Percentiles rank a stretch among this genome's conserved stretches.
phyloP scores from a whole-genome alignment of 2,113 vertebrate genomes.

The Willisornis vidua region DNA sequence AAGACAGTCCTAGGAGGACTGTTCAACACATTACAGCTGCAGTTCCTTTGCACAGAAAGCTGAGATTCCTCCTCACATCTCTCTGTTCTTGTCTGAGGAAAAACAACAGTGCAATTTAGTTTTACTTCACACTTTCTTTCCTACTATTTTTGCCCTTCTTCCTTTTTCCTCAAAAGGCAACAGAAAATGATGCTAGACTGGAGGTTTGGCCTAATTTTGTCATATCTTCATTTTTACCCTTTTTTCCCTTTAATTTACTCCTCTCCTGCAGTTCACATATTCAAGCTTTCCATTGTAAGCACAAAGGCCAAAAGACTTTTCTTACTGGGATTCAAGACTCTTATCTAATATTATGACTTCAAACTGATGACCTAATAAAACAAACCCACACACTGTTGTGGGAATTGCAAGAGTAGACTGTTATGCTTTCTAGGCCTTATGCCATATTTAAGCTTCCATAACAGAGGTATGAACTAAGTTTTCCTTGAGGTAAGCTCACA shows the following conservation, averaged over 20 bases:
- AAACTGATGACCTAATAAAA: conserved; percentile 28
- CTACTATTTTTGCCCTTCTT: not conserved
- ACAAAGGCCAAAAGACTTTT: not conserved
- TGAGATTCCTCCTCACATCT: not conserved
- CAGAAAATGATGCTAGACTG: not conserved
- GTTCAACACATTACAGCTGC: not conserved
- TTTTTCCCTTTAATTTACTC: not conserved
- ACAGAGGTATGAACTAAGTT: not conserved
- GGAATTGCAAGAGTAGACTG: not conserved
- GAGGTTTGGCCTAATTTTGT: not conserved
- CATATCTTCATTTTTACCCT: not conserved
- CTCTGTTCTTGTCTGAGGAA: not conserved
- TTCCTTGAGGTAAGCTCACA: not conserved
- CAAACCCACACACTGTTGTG: not conserved
- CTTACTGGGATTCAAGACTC: not conserved
- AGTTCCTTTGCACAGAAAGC: not conserved
- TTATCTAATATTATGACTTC: not conserved
- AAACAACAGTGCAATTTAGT: not conserved
- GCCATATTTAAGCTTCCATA: not conserved
- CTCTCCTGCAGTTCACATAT: not conserved
- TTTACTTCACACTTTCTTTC: not conserved
- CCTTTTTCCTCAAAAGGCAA: not conserved
- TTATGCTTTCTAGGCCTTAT: not conserved
- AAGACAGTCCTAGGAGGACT: not conserved
- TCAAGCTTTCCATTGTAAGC: not conserved